A percentile compares a stretch with the other conserved stretches of the same genome.
Conservation (phyloP, 2,113 vertebrate genomes). For the Burhinus bistriatus region DNA sequence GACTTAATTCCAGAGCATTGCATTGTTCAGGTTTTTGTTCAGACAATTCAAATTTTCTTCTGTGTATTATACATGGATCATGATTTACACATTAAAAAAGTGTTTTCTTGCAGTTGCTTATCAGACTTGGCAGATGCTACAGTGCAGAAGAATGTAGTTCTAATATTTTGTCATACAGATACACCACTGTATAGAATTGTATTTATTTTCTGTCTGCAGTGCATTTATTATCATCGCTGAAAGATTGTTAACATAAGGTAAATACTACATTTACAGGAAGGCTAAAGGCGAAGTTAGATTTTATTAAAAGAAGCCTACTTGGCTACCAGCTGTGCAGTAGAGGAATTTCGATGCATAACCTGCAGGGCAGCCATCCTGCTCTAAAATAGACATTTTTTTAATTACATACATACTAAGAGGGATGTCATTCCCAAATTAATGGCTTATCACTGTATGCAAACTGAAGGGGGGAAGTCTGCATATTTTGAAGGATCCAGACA, state of each 20-base stretch:
- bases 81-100: constrained; percentile 8
- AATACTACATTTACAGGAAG: constrained; percentile 21
- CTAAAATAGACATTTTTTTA: constrained; percentile 17
- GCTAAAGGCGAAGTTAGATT: background rate
- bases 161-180: background rate
- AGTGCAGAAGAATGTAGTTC: background rate
- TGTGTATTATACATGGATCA: background rate
- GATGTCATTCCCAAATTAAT: background rate
- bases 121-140: constrained; percentile 35
- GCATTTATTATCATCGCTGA: background rate
- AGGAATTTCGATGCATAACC: background rate
- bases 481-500: background rate
- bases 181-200: background rate
- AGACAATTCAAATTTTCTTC: background rate
- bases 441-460: background rate
- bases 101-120: constrained; percentile 36
- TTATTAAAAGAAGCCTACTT: constrained; percentile 22
- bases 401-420: background rate
- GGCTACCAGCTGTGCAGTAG: background rate
- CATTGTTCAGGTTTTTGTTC: background rate
- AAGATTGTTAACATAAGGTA: constrained; percentile 23
- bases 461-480: background rate
- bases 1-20: background rate
- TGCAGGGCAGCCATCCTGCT: constrained; percentile 4
- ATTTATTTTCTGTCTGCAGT: background rate